A percentile compares a stretch with the other conserved stretches of the same genome.
Evolutionary conservation across 2,113 vertebrate genomes (phyloP).

Genomic region (Merops nubicus): DNA sequence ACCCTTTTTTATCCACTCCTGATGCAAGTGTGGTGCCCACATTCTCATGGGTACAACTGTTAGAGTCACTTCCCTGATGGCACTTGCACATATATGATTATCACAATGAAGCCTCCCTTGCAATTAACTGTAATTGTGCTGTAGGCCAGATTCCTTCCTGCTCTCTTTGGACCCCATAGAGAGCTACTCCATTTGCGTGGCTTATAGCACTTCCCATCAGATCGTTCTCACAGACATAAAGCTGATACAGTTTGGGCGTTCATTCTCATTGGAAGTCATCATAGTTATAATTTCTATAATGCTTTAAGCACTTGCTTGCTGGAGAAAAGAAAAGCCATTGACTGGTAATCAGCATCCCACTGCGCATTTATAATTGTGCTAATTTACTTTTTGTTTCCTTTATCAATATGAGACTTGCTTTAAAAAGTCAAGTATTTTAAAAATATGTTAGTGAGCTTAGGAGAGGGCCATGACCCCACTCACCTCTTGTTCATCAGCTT

Average conservation of each 20-base stretch:
- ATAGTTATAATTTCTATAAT: conserved; percentile 32
- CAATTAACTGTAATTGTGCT: conserved; percentile 58
- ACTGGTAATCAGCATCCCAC: conserved; percentile 62
- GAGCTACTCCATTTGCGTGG: conserved; percentile 33
- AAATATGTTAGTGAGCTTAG: not conserved
- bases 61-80: not conserved
- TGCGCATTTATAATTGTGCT: conserved; percentile 31
- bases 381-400: conserved; percentile 65
- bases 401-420: conserved; percentile 37
- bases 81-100: conserved; percentile 8
- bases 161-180: conserved; percentile 54
- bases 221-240: conserved; percentile 56
- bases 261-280: conserved; percentile 48
- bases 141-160: conserved; percentile 55
- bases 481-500: not conserved
- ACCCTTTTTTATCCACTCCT: not conserved
- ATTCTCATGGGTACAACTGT: not conserved
- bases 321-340: conserved; percentile 34
- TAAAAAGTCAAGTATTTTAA: conserved; percentile 52
- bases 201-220: conserved; percentile 41
- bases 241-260: conserved; percentile 32
- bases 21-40: fast-evolving
- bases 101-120: conserved; percentile 26
- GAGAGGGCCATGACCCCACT: conserved; percentile 13
- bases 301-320: conserved; percentile 43